Conservation (phyloP, 2,888 invertebrate genomes). For the Urechis unicinctus region DNA sequence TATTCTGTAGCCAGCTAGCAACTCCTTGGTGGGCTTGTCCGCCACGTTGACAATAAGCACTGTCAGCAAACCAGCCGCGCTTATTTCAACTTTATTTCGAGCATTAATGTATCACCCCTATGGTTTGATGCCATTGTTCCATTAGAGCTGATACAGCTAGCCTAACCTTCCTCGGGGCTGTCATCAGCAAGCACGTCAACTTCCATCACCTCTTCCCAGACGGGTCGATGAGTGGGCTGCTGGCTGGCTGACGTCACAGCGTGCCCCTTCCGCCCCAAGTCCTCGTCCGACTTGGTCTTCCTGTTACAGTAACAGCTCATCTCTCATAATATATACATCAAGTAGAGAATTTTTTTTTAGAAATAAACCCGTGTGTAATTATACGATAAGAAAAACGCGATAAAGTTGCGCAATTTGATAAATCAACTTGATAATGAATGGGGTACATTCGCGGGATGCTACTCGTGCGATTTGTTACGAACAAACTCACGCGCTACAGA, state of each 20-base stretch:
- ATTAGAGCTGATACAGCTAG: not conserved
- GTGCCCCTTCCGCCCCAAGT: not conserved
- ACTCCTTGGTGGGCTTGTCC: constrained; percentile 29
- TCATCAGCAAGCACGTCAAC: no score
- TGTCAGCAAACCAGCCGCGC: constrained; percentile 14
- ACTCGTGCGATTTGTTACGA: no score
- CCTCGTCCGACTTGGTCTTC: not conserved
- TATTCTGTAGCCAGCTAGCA: constrained; percentile 34
- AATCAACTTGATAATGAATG: not conserved
- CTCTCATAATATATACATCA: no score
- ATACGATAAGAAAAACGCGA: not conserved
- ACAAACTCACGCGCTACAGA: constrained; percentile 33
- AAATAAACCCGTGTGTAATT: no score
- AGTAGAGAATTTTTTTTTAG: no score
- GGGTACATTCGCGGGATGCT: no score
- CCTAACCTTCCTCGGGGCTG: not conserved
- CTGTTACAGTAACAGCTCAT: no score
- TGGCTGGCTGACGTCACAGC: not conserved
- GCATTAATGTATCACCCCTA: not conserved
- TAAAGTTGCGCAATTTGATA: no score
- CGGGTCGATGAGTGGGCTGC: constrained; percentile 1
- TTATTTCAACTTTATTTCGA: not conserved
- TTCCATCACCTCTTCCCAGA: not conserved
- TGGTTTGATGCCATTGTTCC: not conserved
- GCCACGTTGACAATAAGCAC: constrained; percentile 34